A percentile compares a stretch with the other conserved stretches of the same genome.
Evolutionary conservation across 2,797 vertebrate species (phyloP).

Genomic region (Phataginus tricuspis): DNA sequence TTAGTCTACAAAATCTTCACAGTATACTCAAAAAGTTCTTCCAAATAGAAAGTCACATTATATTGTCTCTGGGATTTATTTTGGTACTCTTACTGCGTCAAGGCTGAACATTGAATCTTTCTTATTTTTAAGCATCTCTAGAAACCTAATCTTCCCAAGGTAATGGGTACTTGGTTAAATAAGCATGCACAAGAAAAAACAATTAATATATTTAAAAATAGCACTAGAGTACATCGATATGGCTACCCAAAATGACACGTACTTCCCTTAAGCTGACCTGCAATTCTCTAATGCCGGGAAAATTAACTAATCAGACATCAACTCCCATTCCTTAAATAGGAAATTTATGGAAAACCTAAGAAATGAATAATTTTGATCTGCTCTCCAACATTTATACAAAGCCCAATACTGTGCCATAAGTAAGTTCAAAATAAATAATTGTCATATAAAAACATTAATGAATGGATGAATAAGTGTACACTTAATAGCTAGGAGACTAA

Average conservation of each 20-base stretch:
- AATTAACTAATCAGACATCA: neutral
- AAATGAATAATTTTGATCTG: neutral
- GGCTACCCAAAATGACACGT: neutral
- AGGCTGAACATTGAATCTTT: neutral
- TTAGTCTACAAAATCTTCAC: neutral
- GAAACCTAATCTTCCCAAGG: neutral
- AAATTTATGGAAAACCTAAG: neutral
- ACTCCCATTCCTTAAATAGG: neutral
- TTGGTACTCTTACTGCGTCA: neutral
- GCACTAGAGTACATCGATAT: neutral
- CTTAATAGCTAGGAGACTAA: neutral
- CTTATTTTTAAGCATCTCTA: neutral
- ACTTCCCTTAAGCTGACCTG: neutral
- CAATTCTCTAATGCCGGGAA: neutral
- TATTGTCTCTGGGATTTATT: neutral
- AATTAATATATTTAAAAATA: neutral
- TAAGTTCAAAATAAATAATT: neutral
- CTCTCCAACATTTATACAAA: neutral
- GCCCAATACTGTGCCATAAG: neutral
- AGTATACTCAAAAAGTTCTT: neutral
- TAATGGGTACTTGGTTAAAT: neutral
- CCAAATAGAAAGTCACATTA: neutral
- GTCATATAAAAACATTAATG: neutral
- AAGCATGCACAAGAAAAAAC: neutral
- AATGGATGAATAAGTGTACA: neutral